Conservation (phyloP, 2,113 vertebrate genomes). For the Dermatemys mawii region DNA sequence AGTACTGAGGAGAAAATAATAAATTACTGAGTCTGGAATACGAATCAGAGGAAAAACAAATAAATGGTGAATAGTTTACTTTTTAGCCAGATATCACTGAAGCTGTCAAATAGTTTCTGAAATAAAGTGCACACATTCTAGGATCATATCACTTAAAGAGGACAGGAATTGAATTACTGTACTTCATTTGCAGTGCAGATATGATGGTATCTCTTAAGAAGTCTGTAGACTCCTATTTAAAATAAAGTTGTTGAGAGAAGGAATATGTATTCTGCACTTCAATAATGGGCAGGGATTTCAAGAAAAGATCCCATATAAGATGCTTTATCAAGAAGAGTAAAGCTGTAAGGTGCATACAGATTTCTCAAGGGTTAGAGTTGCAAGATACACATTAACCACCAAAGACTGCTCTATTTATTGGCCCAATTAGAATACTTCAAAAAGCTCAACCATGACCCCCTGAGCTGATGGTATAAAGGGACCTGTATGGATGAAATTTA, state of each 20-base stretch:
- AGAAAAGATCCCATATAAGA: not conserved
- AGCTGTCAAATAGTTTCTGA: not conserved
- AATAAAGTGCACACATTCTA: not conserved
- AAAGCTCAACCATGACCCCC: not conserved
- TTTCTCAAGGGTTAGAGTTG: not conserved
- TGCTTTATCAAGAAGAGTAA: not conserved
- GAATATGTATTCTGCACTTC: not conserved
- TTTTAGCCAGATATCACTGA: not conserved
- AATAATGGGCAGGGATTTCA: not conserved
- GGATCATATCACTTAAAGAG: not conserved
- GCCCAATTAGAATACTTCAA: not conserved
- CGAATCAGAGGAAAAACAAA: not conserved
- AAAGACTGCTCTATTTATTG: not conserved
- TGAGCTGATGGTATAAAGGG: not conserved
- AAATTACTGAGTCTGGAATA: not conserved
- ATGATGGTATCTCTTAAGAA: not conserved
- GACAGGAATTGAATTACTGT: rapidly evolving
- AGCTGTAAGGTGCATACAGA: not conserved
- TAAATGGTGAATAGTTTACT: not conserved
- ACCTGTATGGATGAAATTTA: not conserved
- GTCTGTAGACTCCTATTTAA: not conserved
- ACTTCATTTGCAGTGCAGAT: not conserved
- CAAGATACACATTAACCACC: not conserved
- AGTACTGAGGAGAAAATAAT: not conserved
- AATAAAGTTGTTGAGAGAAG: not conserved